Evolutionary conservation across 2,113 vertebrate species (phyloP), one percentile per base, ranked within the genome.

Genomic region (Glaucidium brasilianum): DNA sequence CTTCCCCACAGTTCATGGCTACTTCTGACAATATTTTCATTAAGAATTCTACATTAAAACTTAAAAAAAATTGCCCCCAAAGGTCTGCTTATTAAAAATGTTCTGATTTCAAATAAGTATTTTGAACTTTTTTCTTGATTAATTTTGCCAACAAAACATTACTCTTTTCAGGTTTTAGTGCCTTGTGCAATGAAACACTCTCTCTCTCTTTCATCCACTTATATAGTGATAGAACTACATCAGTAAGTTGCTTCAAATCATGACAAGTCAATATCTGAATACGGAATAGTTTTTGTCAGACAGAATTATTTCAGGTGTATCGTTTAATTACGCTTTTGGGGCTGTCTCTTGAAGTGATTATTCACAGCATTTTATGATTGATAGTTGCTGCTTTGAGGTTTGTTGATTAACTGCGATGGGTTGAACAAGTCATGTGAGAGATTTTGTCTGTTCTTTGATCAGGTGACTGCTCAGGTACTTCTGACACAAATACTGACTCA

Each of bases 31-130:
- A 34, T 0, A 1, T 39, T 83, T 92, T 47, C 4, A 63, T 19
- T 15, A 27, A 34, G 23, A 73, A 43, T 37, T 64, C 35, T 66
- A 25, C 8, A 5, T 4, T 56, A 12, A 66, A 94, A 69, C 11
- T 37, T 11, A 12, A 56, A 6, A 63, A 79, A 9, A 19, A 2
- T 14, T 58, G 1, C 0, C 1, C 0, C 17, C 37, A 53, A 25
- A 26, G 0, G 0, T n/a, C 39, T 67, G 2, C 20, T 59, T 64
- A 12, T 45, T 86, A 30, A 30, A 35, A 21, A 43, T 43, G 0
- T 2, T 73, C 9, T 45, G 1, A 12, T 69, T 83, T 81, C 25
- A 41, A 76, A 59, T 5, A 78, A 53, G 6, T 12, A 13, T n/a
- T 74, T 27, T 50, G 5, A 71, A 41, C 27, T 4, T 23, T 7